phyloP scores from a whole-genome alignment of 2,113 vertebrate species.

The Callochromis pleurospilus region DNA sequence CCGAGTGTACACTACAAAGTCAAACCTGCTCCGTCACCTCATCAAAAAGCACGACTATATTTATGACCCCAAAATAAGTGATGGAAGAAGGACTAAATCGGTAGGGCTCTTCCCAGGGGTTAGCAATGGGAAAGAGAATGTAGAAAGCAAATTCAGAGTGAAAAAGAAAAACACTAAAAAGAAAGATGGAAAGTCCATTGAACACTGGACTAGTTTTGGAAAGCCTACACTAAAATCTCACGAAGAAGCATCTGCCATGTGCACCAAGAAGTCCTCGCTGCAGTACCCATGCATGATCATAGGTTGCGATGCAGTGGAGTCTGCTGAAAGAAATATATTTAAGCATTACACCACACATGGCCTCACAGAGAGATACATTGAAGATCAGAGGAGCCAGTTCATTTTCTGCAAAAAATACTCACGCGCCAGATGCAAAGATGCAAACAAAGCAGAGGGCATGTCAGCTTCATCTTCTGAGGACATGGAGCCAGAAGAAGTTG shows the following conservation, averaged over 20 bases:
- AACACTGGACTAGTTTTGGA: conserved; percentile 72
- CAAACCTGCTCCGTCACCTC: conserved; percentile 93
- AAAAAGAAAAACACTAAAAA: conserved; percentile 73
- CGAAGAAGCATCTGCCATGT: conserved; percentile 86
- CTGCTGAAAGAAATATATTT: conserved; percentile 88
- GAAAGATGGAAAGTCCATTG: conserved; percentile 64
- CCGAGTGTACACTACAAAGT: conserved; percentile 92
- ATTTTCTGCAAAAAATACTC: conserved; percentile 86
- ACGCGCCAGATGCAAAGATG: conserved; percentile 69
- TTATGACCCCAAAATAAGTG: conserved; percentile 87
- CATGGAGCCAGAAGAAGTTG: conserved; percentile 58
- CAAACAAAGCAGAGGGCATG: conserved; percentile 54
- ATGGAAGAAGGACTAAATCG: conserved; percentile 70
- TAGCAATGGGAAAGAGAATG: conserved; percentile 78
- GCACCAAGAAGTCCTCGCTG: conserved; percentile 81
- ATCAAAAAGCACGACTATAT: conserved; percentile 94
- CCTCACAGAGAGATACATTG: conserved; percentile 87
- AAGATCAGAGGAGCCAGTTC: conserved; percentile 87
- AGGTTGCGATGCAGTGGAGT: conserved; percentile 87
- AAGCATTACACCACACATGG: conserved; percentile 96
- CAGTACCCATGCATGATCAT: conserved; percentile 98
- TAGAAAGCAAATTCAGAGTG: conserved; percentile 75
- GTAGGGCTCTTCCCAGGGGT: conserved; percentile 27
- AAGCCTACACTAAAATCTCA: conserved; percentile 83
- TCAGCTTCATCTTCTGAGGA: conserved; percentile 55